Evolutionary conservation across 2,888 invertebrate species (phyloP).

Genomic region (Orgyia antiqua): DNA sequence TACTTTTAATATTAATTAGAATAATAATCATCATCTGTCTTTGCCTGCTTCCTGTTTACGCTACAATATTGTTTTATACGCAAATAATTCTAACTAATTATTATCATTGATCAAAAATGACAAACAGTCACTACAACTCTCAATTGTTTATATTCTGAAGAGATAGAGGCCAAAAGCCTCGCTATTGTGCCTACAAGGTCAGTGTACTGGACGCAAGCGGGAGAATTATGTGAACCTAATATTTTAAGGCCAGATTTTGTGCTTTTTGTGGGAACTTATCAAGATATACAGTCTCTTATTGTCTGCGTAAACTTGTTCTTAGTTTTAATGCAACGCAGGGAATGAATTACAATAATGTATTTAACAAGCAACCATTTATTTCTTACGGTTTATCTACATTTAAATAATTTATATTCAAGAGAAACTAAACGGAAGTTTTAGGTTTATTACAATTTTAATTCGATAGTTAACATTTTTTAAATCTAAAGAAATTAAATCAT

Average conservation of each 20-base stretch:
- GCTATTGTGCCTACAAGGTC: slow-evolving; percentile 66
- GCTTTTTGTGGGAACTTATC: slow-evolving; percentile 35
- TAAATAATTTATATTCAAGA: slow-evolving; percentile 3
- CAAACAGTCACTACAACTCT: slow-evolving; percentile 19
- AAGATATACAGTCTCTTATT: slow-evolving; percentile 10
- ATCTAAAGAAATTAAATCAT: too few relatives aligned
- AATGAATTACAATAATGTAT: slow-evolving; percentile 7
- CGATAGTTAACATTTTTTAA: too few relatives aligned
- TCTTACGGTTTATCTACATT: slow-evolving; percentile 1
- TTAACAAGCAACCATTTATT: slow-evolving; percentile 1
- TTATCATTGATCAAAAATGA: slow-evolving; percentile 17
- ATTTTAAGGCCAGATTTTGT: slow-evolving; percentile 52
- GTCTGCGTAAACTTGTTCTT: slow-evolving; percentile 8
- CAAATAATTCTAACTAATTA: slow-evolving; percentile 10
- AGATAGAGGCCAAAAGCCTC: slow-evolving; percentile 34
- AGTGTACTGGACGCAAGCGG: slow-evolving; percentile 46
- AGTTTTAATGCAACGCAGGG: slow-evolving; percentile 9
- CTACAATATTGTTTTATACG: background rate
- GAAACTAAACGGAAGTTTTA: slow-evolving; percentile 9
- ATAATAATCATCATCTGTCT: too few relatives aligned
- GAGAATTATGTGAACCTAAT: slow-evolving; percentile 36
- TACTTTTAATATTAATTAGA: too few relatives aligned
- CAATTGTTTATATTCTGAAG: too few relatives aligned
- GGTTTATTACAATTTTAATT: slow-evolving; percentile 1
- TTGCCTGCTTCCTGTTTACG: too few relatives aligned